Percentiles rank a stretch among this genome's conserved stretches.
phyloP scores from a whole-genome alignment of 2,113 vertebrate genomes.

The Copsychus sechellarum region DNA sequence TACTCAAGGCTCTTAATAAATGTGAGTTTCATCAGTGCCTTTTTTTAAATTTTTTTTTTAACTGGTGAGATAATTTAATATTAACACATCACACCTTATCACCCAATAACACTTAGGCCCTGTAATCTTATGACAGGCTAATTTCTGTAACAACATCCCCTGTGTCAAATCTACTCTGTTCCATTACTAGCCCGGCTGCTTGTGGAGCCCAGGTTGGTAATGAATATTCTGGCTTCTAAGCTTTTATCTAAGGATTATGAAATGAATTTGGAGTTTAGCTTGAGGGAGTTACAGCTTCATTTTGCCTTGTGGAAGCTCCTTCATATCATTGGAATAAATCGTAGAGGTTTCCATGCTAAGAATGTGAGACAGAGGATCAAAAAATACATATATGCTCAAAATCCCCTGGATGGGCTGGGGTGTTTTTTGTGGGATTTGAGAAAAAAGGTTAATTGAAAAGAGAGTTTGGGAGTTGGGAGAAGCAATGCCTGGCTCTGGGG shows the following conservation, averaged over 20 bases:
- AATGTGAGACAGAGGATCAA: not conserved
- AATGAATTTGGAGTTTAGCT: conserved; percentile 64
- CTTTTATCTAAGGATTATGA: conserved; percentile 72
- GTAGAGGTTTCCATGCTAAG: not conserved
- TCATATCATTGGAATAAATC: not conserved
- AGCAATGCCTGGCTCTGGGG: not conserved
- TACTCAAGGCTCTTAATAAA: conserved; percentile 68
- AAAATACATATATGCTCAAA: not conserved
- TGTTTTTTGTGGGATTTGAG: not conserved
- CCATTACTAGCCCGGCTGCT: conserved; percentile 39
- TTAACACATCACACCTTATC: conserved; percentile 72
- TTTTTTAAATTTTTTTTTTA: not conserved
- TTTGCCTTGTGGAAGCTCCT: conserved; percentile 13
- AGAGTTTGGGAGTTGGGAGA: not conserved
- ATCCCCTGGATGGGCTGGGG: not conserved
- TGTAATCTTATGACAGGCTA: conserved; percentile 72
- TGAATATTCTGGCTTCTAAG: conserved; percentile 65
- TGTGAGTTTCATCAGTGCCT: conserved; percentile 36
- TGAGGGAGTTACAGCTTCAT: conserved; percentile 62
- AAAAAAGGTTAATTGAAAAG: conserved; percentile 50
- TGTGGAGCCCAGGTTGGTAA: not conserved
- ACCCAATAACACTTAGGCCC: conserved; percentile 68
- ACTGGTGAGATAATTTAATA: conserved; percentile 63
- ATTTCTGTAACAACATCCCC: conserved; percentile 66
- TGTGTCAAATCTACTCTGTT: conserved; percentile 65